Evolutionary conservation across 1,140 invertebrate species (phyloP), one percentile per base, ranked within the genome.

Genomic region (Neuroterus valhalla): DNA sequence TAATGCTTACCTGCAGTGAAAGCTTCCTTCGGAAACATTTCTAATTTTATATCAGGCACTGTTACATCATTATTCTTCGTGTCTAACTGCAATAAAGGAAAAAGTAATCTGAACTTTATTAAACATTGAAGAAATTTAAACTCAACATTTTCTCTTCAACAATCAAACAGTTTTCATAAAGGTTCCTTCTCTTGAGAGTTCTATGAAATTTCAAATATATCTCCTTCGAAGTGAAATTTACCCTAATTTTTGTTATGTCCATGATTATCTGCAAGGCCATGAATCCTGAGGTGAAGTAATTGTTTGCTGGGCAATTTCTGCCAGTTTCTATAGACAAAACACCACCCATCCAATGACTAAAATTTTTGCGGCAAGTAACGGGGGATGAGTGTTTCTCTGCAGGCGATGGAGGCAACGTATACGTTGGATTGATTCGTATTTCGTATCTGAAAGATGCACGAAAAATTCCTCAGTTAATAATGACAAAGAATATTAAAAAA

Each of bases 241-340:
- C 93, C 89, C 90, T 92, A 79, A 95, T 94, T 87, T 94, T 94
- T 4, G 94, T 93, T 80, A 91, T 93, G 85, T 95, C 94, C 46
- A 95, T 92, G 12, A 95, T 85, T 50, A 93, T 91, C 85, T 95
- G 94, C 70, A 95, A 82, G 2, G 93, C 93, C 69, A 95, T 85
- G 83, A 95, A 95, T n/a, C 94, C 94, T 2, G 94, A 94, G 79
- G 92, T 93, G 84, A 93, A 94, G 84, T 95, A 95, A 87, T 94
- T 92, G 79, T 95, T 93, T 1, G 93, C 93, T 1, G 94, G 94
- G 85, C 94, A 95, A 1, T 91, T 92, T 74, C 93, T 92, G 0
- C 93, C 93, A 0, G 92, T 90, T 73, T 94, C 93, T 74, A 94
- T 93, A 2, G 93, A 91, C 62, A 93, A 88, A 2, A 92, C 89